These are phyloP conservation scores for Pycnomerus fuliginosus DNA, from an alignment of 2,888 invertebrate species.

Conservation along the genomic window DNA sequence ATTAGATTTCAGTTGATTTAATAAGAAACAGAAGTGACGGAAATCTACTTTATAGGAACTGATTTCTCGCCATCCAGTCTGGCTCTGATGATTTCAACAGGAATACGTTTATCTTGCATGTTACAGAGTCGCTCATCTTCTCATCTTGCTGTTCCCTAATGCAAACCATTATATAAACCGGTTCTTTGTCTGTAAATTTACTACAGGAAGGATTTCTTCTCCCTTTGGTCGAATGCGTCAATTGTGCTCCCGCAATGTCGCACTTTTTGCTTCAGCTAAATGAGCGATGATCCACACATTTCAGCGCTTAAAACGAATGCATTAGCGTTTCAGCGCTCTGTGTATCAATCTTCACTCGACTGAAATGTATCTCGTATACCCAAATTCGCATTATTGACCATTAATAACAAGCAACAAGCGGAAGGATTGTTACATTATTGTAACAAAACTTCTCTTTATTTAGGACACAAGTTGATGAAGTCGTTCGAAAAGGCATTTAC, in stretches of 20 bases:
- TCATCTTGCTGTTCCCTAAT: conserved; percentile 26
- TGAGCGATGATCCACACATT: conserved; percentile 1
- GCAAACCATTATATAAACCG: conserved; percentile 26
- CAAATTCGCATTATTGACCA: too few relatives aligned
- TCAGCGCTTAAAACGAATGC: not conserved
- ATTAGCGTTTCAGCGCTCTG: too few relatives aligned
- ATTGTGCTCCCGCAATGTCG: conserved; percentile 6
- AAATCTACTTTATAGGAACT: conserved; percentile 5
- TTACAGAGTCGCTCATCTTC: conserved; percentile 25
- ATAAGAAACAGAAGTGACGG: too few relatives aligned
- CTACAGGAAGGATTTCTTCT: conserved; percentile 17
- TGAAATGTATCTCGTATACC: too few relatives aligned
- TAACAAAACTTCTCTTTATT: too few relatives aligned
- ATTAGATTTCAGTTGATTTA: too few relatives aligned
- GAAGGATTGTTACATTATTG: too few relatives aligned
- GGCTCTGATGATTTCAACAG: conserved; percentile 15
- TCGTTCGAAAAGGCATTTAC: conserved; percentile 16
- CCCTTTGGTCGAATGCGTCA: conserved; percentile 8
- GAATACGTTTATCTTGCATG: conserved; percentile 30
- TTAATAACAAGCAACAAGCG: too few relatives aligned
- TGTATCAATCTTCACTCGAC: too few relatives aligned
- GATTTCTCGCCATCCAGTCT: conserved; percentile 7
- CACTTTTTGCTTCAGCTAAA: conserved; percentile 1
- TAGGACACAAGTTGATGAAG: conserved; percentile 20
- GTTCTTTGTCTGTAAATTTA: conserved; percentile 24